These are phyloP conservation scores for Paelopatides confundens DNA, from an alignment of 53 echinoderm and acorn worm species.

Conservation along the genomic window DNA sequence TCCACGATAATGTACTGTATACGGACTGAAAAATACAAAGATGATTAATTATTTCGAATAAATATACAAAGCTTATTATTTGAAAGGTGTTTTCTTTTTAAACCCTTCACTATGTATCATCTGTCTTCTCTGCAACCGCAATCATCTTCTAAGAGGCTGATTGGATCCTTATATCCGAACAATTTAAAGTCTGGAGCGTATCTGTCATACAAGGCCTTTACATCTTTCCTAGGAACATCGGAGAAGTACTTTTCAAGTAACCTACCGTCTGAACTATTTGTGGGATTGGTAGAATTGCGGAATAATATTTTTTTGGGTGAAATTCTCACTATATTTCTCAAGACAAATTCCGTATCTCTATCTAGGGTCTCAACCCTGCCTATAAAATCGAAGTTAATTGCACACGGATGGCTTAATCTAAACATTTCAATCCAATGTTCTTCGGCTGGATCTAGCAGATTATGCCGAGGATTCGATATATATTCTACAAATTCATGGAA, in stretches of 20 bases:
- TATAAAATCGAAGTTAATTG: constrained; percentile 63
- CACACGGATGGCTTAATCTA: constrained; percentile 68
- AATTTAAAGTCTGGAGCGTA: constrained; percentile 66
- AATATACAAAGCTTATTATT: no score
- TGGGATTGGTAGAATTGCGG: constrained; percentile 66
- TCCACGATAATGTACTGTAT: not conserved
- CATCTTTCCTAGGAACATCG: constrained; percentile 26
- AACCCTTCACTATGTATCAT: not conserved
- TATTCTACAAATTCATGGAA: constrained; percentile 69
- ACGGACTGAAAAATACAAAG: not conserved
- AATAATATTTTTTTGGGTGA: constrained; percentile 14
- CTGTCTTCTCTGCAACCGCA: not conserved
- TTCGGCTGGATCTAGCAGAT: constrained; percentile 66
- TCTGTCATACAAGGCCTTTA: constrained; percentile 42
- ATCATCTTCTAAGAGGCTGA: not conserved
- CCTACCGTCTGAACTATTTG: constrained; percentile 70
- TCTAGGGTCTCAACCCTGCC: constrained; percentile 70
- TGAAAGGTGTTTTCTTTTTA: not conserved
- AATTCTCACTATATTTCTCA: constrained; percentile 28
- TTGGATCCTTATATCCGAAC: constrained; percentile 57
- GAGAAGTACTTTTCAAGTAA: constrained; percentile 54
- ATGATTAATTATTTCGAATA: not conserved
- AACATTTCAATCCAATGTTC: constrained; percentile 77
- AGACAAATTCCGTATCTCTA: constrained; percentile 59
- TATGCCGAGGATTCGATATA: constrained; percentile 49